Conservation (phyloP, 2,888 invertebrate genomes). For the Poecilus cupreus region DNA sequence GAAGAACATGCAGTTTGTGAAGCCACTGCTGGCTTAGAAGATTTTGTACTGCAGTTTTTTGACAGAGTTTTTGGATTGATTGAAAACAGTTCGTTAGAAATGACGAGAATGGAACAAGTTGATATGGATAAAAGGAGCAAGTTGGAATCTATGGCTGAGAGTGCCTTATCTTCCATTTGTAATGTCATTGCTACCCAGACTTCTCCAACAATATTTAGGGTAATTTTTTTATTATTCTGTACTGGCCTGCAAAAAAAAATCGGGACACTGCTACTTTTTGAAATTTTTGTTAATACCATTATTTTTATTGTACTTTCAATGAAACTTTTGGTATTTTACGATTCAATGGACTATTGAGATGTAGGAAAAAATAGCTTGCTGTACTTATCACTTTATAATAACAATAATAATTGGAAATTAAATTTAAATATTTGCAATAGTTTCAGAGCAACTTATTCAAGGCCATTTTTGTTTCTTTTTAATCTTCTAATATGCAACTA, state of each 20-base stretch:
- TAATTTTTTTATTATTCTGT: conserved; percentile 62
- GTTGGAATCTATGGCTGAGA: conserved; percentile 83
- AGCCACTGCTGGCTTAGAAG: conserved; percentile 90
- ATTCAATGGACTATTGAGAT: too few species aligned
- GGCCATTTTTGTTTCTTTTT: too few species aligned
- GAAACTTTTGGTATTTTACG: too few species aligned
- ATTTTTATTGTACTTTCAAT: too few species aligned
- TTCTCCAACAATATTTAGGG: conserved; percentile 78
- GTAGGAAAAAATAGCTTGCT: too few species aligned
- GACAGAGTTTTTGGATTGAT: conserved; percentile 84
- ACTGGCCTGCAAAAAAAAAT: too few species aligned
- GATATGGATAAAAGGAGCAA: conserved; percentile 79
- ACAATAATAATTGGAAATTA: too few species aligned
- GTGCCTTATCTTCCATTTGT: conserved; percentile 81
- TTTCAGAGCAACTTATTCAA: too few species aligned
- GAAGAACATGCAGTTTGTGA: conserved; percentile 85
- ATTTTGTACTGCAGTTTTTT: conserved; percentile 90
- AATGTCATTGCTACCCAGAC: conserved; percentile 83
- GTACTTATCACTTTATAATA: conserved; percentile 28
- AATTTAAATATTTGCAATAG: too few species aligned
- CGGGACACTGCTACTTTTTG: too few species aligned
- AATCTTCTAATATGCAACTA: too few species aligned
- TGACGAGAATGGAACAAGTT: conserved; percentile 79
- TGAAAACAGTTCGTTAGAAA: conserved; percentile 82
- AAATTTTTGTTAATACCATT: too few species aligned